Base-by-base conservation (phyloP, 1,140 invertebrate genomes). In the Drosophila auraria region DNA sequence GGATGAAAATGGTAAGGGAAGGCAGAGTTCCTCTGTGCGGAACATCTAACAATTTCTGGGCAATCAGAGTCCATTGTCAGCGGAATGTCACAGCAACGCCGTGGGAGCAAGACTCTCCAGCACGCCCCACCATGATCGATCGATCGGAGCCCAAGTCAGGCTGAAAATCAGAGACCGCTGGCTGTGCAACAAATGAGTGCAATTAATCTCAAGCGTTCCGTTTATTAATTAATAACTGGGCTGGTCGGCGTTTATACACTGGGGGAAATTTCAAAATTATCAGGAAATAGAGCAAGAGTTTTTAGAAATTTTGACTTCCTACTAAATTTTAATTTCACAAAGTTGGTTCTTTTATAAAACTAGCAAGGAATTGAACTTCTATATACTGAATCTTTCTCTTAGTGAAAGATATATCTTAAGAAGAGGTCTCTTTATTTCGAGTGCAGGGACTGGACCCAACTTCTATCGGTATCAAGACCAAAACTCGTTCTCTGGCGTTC, bases 201-300 rank as follows among this genome's bases (percentile, higher is more conserved):
- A 86, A 86, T 86, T 86, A 82, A 86, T 86, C 79, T 82, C 15
- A 84, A 78, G 65, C 70, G 74, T 82, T 82, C 38, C 79, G 79
- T 66, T 86, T 87, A 87, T 86, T 86, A 86, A 86, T 86, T 86
- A 86, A 87, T 87, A 87, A 79, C 83, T 57, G 53, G 61, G 74
- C 64, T 60, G 40, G 66, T 56, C 50, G 45, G 15, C 8, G 15
- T 11, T 7, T n/a, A 9, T 42, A 45, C 64, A 71, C 64, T 45
- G 20, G 4, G 36, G 42, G 30, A 38, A 54, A 64, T 65, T 3
- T n/a, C 11, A 33, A 54, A 8, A 1, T 12, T 12, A 5, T 8
- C 0, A 5, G 1, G 17, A 3, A 36, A 0, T 15, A 2, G 1
- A 7, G 2, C 0, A 20, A 36, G 1, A 17, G 12, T 9, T 54